A percentile compares a stretch with the other conserved stretches of the same genome.
Evolutionary conservation across 2,797 vertebrate species (phyloP).

Genomic region (Cryptoblepharus egeriae): DNA sequence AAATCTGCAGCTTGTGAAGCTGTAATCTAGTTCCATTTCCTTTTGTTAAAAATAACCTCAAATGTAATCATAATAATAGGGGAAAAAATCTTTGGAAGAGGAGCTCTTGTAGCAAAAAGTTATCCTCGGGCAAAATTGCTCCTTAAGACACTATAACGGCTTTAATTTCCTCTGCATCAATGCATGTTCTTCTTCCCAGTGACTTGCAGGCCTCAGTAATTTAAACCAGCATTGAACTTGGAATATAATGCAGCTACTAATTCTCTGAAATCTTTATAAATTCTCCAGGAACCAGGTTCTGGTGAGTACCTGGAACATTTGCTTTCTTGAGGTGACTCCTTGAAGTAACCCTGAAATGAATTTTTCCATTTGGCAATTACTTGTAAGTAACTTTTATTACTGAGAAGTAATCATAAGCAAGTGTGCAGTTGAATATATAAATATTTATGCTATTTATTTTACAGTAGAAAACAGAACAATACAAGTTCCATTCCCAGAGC

Average conservation of each 20-base stretch:
- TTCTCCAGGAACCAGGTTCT: not conserved
- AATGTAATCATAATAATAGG: not conserved
- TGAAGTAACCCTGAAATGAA: not conserved
- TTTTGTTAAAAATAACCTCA: constrained; percentile 25
- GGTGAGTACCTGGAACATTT: not conserved
- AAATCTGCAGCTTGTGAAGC: not conserved
- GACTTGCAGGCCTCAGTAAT: not conserved
- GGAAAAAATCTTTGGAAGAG: not conserved
- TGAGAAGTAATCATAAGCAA: no score
- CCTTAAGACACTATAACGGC: constrained; percentile 4
- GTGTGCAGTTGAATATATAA: no score
- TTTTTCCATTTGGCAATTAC: not conserved
- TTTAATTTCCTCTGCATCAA: not conserved
- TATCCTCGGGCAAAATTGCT: constrained; percentile 32
- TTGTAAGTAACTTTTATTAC: no score
- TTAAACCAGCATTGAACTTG: not conserved
- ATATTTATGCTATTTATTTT: no score
- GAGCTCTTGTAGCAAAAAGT: constrained; percentile 13
- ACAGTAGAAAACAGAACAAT: no score
- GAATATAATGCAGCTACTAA: not conserved
- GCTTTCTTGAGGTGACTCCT: not conserved
- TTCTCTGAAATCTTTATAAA: not conserved
- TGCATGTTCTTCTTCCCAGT: not conserved
- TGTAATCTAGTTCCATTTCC: constrained; percentile 18
- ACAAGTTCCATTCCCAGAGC: no score